A percentile compares a stretch with the other conserved stretches of the same genome.
Conservation (phyloP, 2,888 invertebrate genomes). For the Dendrolimus houi region DNA sequence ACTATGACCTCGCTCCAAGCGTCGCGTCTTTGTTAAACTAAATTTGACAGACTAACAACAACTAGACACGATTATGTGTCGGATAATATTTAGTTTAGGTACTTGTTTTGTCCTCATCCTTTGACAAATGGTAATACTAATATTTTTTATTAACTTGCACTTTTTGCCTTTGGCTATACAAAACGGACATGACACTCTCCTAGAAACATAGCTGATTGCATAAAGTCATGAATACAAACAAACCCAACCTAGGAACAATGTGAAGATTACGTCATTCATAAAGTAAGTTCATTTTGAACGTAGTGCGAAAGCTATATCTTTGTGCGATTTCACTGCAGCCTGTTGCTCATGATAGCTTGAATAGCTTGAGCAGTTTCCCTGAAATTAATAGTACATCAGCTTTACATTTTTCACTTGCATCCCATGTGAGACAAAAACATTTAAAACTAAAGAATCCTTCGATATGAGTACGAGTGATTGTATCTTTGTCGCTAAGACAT, state of each 20-base stretch:
- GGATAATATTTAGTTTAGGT: conserved; percentile 17
- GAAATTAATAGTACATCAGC: conserved; percentile 54
- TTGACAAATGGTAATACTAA: no score
- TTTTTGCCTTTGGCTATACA: no score
- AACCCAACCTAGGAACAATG: conserved; percentile 49
- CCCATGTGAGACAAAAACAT: not conserved
- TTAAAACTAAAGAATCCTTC: no score
- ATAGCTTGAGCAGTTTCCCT: conserved; percentile 66
- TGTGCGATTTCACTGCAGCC: conserved; percentile 44
- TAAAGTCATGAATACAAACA: conserved; percentile 39
- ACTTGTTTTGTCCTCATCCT: no score
- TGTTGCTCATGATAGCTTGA: conserved; percentile 61
- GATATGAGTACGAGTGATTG: no score
- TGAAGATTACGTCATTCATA: conserved; percentile 60
- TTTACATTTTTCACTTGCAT: not conserved
- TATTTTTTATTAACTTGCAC: no score
- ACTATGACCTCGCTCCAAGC: conserved; percentile 35
- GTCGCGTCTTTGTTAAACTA: conserved; percentile 36
- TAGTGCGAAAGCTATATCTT: conserved; percentile 48
- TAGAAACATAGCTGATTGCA: conserved; percentile 34
- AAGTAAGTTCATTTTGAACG: conserved; percentile 56
- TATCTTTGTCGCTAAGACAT: no score
- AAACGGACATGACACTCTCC: no score
- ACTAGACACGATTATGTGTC: conserved; percentile 13
- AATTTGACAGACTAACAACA: conserved; percentile 24